Percentiles rank a stretch among this genome's conserved stretches.
Conservation (phyloP, 1,140 invertebrate genomes). For the Onthophagus taurus region DNA sequence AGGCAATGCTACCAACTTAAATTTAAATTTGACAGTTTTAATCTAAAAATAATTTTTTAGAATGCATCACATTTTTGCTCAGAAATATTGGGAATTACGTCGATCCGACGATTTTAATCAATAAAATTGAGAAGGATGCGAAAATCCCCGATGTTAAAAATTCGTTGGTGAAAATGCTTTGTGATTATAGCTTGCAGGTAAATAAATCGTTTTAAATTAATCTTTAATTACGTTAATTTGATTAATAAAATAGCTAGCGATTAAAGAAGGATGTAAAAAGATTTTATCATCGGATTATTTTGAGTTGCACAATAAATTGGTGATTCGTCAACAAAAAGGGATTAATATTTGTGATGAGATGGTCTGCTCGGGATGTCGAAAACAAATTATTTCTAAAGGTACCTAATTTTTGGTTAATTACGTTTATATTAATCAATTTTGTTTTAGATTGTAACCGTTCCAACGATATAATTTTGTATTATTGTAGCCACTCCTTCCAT, state of each 20-base stretch:
- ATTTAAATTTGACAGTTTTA: neutral
- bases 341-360: constrained; percentile 61
- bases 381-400: constrained; percentile 61
- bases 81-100: constrained; percentile 82
- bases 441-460: constrained; percentile 23
- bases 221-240: neutral
- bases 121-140: constrained; percentile 72
- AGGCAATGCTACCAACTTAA: neutral
- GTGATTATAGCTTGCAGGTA: constrained; percentile 88
- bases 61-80: constrained; percentile 66
- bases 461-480: constrained; percentile 62
- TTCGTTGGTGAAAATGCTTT: constrained; percentile 89
- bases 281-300: constrained; percentile 85
- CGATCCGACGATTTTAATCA: constrained; percentile 79
- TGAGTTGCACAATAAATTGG: constrained; percentile 73
- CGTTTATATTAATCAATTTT: constrained; percentile 11
- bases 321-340: constrained; percentile 66
- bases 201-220: constrained; percentile 1
- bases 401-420: constrained; percentile 15
- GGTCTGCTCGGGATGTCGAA: constrained; percentile 65
- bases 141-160: constrained; percentile 84
- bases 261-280: constrained; percentile 81
- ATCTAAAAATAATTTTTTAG: too few relatives aligned
- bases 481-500: constrained; percentile 86
- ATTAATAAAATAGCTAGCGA: constrained; percentile 54